phyloP scores from a whole-genome alignment of 2,113 vertebrate species.

The Pholis gunnellus region DNA sequence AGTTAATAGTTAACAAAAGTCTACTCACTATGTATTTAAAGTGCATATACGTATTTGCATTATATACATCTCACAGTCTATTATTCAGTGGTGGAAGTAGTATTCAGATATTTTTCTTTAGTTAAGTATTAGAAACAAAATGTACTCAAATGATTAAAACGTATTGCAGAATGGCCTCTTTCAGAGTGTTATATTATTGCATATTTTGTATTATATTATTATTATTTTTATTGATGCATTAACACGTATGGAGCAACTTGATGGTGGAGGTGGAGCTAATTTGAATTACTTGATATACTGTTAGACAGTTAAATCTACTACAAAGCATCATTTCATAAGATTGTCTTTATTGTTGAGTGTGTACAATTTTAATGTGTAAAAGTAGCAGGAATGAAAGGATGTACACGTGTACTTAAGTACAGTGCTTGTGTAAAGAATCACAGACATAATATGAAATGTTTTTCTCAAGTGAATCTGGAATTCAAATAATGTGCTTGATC shows the following conservation, averaged over 20 bases:
- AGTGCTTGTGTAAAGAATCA: too few relatives aligned
- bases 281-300: neutral
- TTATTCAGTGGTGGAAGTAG: neutral
- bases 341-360: neutral
- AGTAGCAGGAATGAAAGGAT: neutral
- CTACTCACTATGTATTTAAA: neutral
- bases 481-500: neutral
- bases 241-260: neutral
- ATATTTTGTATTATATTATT: neutral
- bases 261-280: neutral
- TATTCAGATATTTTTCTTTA: neutral
- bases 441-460: neutral
- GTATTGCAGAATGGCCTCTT: neutral
- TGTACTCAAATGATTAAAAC: neutral
- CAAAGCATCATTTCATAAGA: neutral
- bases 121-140: neutral
- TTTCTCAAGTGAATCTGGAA: neutral
- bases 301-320: neutral
- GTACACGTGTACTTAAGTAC: too few relatives aligned
- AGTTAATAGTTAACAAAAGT: neutral
- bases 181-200: neutral
- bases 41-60: neutral
- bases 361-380: neutral
- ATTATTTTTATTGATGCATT: neutral
- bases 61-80: too few relatives aligned